These are phyloP conservation scores for Uria aalge DNA, from an alignment of 2,113 vertebrate genomes.

Conservation along the genomic window DNA sequence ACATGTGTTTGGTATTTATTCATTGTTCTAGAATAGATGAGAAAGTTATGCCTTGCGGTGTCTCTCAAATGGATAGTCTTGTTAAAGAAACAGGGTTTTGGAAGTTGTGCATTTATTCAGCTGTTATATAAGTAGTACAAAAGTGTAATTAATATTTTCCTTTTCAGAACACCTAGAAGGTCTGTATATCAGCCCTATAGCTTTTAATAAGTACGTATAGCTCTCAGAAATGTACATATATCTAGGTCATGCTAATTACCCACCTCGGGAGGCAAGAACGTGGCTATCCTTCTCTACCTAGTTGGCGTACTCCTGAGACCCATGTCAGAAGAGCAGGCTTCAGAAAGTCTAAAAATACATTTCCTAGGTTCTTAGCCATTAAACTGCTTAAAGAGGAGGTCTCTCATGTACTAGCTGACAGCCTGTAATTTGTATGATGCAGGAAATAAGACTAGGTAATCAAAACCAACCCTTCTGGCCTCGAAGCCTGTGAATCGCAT, in stretches of 20 bases:
- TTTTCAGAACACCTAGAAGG: neutral
- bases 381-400: conserved; percentile 16
- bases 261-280: conserved; percentile 18
- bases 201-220: conserved; percentile 22
- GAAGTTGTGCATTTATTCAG: neutral
- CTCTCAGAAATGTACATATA: conserved; percentile 28
- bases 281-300: neutral
- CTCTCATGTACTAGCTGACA: neutral
- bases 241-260: conserved; percentile 54
- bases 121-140: neutral
- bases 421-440: conserved; percentile 6
- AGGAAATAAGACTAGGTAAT: conserved; percentile 7
- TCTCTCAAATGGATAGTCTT: neutral
- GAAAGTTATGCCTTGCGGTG: neutral
- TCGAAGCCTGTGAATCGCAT: neutral
- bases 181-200: neutral
- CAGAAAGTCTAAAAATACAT: conserved; percentile 58
- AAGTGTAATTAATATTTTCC: conserved; percentile 5
- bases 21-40: neutral
- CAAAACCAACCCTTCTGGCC: neutral
- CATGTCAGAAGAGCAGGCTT: conserved; percentile 14
- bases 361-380: neutral
- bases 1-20: neutral
- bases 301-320: conserved; percentile 26
- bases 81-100: neutral